A percentile compares a stretch with the other conserved stretches of the same genome.
Evolutionary conservation across 2,797 vertebrate species (phyloP).

Genomic region (Melanotaenia boesemani): DNA sequence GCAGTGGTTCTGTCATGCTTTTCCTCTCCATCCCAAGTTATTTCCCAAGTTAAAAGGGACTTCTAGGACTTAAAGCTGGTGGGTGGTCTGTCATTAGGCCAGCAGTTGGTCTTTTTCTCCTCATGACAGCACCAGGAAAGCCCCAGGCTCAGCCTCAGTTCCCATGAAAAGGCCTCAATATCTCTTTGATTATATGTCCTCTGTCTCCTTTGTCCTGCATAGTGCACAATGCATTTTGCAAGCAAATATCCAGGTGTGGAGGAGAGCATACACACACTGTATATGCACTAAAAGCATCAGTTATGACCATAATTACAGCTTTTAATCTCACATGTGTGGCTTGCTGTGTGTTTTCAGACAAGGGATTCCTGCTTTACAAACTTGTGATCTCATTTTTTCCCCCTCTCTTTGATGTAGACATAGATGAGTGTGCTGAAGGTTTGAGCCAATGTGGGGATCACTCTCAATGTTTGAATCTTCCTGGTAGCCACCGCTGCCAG

Average conservation of each 20-base stretch:
- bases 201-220: slow-evolving; percentile 13
- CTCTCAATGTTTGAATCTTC: slow-evolving; percentile 85
- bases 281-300: slow-evolving; percentile 32
- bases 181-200: slow-evolving; percentile 32
- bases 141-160: slow-evolving; percentile 54
- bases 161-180: slow-evolving; percentile 51
- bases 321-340: slow-evolving; percentile 19
- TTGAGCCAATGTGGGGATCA: slow-evolving; percentile 84
- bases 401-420: slow-evolving; percentile 75
- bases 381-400: slow-evolving; percentile 9
- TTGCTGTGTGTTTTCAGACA: slow-evolving; percentile 10
- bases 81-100: slow-evolving; percentile 67
- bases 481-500: slow-evolving; percentile 88
- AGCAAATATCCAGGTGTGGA: not conserved
- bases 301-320: slow-evolving; percentile 60
- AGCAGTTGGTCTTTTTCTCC: slow-evolving; percentile 62
- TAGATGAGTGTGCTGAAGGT: slow-evolving; percentile 89
- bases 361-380: slow-evolving; percentile 29
- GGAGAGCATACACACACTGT: not conserved
- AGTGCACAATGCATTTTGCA: slow-evolving; percentile 9
- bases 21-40: slow-evolving; percentile 4
- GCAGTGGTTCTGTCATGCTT: slow-evolving; percentile 12
- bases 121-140: slow-evolving; percentile 60
- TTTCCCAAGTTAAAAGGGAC: slow-evolving; percentile 38
- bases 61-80: slow-evolving; percentile 36